Evolutionary conservation across 2,797 vertebrate species (phyloP).

Genomic region (Psittacula echo): DNA sequence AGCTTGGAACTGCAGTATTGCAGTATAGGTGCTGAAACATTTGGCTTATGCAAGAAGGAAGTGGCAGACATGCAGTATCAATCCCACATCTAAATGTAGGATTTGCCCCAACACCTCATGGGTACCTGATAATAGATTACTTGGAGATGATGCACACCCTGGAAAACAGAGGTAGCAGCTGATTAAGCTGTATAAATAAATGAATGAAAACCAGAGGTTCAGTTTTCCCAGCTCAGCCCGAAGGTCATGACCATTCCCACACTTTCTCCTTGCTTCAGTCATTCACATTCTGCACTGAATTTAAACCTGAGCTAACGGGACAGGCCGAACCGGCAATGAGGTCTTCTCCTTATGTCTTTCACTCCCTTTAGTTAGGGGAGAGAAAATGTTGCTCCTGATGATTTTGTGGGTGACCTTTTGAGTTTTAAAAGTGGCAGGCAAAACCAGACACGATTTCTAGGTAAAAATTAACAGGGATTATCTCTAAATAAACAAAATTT

Average conservation of each 20-base stretch:
- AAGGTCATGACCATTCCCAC: conserved; percentile 24
- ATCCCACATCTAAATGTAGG: not conserved
- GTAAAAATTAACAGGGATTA: not conserved
- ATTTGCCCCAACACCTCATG: conserved; percentile 11
- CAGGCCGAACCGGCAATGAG: not conserved
- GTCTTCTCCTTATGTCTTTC: not conserved
- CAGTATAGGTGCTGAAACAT: not conserved
- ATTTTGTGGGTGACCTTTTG: not conserved
- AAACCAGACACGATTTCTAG: not conserved
- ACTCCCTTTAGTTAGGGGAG: not conserved
- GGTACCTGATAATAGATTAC: conserved; percentile 12
- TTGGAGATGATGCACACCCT: not conserved
- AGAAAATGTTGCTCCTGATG: not conserved
- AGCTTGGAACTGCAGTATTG: not conserved
- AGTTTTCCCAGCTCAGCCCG: not conserved
- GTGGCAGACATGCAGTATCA: not conserved
- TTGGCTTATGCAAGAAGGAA: not conserved
- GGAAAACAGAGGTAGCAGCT: not conserved
- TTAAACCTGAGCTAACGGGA: not conserved
- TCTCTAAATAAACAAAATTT: not conserved
- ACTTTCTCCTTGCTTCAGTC: not conserved
- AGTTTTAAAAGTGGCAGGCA: not conserved
- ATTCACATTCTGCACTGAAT: not conserved
- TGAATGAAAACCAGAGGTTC: conserved; percentile 27
- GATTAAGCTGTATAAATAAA: conserved; percentile 35